Evolutionary conservation across 2,888 invertebrate species (phyloP), one percentile per base, ranked within the genome.

Genomic region (Tetranychus piercei): DNA sequence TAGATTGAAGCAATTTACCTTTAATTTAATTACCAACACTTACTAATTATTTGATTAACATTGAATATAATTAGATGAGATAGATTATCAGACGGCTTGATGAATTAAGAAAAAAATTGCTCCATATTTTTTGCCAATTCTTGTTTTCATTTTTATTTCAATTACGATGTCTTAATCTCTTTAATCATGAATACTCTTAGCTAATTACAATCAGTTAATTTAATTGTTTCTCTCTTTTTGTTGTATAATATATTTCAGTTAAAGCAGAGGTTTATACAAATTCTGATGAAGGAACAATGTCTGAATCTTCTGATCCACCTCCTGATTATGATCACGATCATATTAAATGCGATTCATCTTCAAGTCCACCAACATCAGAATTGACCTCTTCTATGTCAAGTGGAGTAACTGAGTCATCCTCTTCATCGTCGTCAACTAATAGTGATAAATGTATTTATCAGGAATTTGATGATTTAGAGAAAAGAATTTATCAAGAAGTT

Each of bases 301-400:
- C 79, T 0, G 79, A 79, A 44, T 74, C 77, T 55, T 78, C 78
- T 70, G 78, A 78, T 64, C 76, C 77, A 23, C 80, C 80, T 67
- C 81, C 80, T 81, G 90, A 90, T 80, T 91, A 91, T 81, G 90
- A 91, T 82, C 20, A 69, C 9, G 69, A 23, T 69, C 22, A 69
- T 23, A 69, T 55, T 55, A 55, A 55, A 55, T 15, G 55, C 15
- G 55, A 55, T 55, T 55, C 55, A 90, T 90, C 80, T 90, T 76
- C 72, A 76, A 77, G 67, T 72, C 77, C 11, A 77, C 75, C 66
- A 76, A 74, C 74, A 73, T 73, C 11, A 71, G 70, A 23, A 90
- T 77, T 90, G 90, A 81, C 81, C 89, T 82, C 87, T 89, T 73
- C 85, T 88, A 88, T 72, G 88, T 73, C 18, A 72, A 70, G 44